These are phyloP conservation scores for Drosophila pseudotakahashii DNA, from an alignment of 2,888 invertebrate genomes.

Conservation along the genomic window DNA sequence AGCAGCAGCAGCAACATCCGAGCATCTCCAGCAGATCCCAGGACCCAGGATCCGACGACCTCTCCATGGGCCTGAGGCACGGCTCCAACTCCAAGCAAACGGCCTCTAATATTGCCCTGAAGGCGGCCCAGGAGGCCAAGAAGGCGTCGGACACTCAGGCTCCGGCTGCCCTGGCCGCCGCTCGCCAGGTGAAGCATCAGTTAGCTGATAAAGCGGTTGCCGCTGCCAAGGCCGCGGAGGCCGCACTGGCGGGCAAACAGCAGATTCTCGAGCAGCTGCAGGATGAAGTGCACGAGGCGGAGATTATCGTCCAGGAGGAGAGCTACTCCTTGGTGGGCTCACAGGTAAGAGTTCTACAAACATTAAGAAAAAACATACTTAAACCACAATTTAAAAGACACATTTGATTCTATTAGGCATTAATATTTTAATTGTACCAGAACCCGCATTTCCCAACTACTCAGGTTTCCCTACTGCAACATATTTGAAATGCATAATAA, in stretches of 20 bases:
- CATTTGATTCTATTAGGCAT: too few species aligned
- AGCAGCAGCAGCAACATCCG: neutral
- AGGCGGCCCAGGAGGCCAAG: conserved; percentile 88
- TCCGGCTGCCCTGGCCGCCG: conserved; percentile 90
- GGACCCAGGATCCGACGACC: neutral
- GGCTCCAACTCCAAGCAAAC: conserved; percentile 81
- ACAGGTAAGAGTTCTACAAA: too few species aligned
- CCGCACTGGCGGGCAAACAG: conserved; percentile 88
- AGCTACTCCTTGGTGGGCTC: conserved; percentile 86
- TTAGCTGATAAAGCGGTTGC: conserved; percentile 89
- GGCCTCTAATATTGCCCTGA: conserved; percentile 88
- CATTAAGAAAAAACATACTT: too few species aligned
- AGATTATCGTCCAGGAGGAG: conserved; percentile 86
- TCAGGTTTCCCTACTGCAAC: too few species aligned
- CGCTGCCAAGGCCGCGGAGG: conserved; percentile 90
- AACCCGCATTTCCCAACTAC: too few species aligned
- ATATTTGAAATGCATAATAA: too few species aligned
- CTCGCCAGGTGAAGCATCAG: conserved; percentile 89
- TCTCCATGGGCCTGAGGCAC: neutral
- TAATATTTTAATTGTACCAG: too few species aligned
- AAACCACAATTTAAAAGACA: too few species aligned
- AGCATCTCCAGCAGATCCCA: too few species aligned
- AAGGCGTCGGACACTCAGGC: conserved; percentile 84
- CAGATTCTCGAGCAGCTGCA: conserved; percentile 88
- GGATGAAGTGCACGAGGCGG: conserved; percentile 88